A percentile compares a stretch with the other conserved stretches of the same genome.
Evolutionary conservation across 2,888 invertebrate genomes (phyloP).

Genomic region (Drosophila merina): DNA sequence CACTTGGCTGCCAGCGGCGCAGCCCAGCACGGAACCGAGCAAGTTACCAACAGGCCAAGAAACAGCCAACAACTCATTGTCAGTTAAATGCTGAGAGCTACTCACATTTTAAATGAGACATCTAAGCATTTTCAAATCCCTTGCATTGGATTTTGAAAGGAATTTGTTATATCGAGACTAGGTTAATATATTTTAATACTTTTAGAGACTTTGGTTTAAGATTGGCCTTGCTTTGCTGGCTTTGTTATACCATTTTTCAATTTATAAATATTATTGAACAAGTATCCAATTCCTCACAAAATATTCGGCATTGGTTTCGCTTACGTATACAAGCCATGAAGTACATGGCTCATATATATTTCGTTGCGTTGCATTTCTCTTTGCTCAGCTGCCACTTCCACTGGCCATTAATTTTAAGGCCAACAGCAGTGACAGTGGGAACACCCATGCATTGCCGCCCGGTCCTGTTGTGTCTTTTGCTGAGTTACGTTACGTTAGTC

Average conservation of each 20-base stretch:
- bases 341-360: conserved; percentile 36
- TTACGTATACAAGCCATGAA: conserved; percentile 1
- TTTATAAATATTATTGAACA: background rate
- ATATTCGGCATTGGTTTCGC: conserved; percentile 3
- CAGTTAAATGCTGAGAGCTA: conserved; percentile 56
- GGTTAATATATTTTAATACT: background rate
- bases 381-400: conserved; percentile 68
- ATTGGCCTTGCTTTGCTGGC: no score
- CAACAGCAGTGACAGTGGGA: conserved; percentile 56
- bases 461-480: conserved; percentile 20
- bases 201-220: background rate
- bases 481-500: conserved; percentile 50
- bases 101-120: conserved; percentile 47
- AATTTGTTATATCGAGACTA: background rate
- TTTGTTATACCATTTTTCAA: no score
- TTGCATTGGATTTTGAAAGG: background rate
- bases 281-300: background rate
- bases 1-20: conserved; percentile 65
- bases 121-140: conserved; percentile 20
- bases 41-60: conserved; percentile 32
- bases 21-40: conserved; percentile 39
- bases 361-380: conserved; percentile 50
- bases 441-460: conserved; percentile 36
- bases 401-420: conserved; percentile 74
- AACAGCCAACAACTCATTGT: conserved; percentile 48